Evolutionary conservation across 2,797 vertebrate species (phyloP), one percentile per base, ranked within the genome.

Genomic region (Semaprochilodus insignis): DNA sequence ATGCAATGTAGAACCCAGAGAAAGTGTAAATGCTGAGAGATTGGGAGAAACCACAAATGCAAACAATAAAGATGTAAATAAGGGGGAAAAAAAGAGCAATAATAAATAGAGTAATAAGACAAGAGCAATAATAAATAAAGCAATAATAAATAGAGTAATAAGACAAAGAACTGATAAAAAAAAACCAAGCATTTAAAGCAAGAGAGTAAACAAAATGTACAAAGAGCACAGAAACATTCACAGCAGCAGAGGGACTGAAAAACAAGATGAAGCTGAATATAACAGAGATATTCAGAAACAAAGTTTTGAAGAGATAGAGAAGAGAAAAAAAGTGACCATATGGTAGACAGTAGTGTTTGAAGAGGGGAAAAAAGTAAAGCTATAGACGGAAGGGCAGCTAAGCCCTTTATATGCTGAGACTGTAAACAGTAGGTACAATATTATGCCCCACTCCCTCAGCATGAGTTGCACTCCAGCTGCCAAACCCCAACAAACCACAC

Each of bases 341-440:
- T n/a, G 19, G 48, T 17, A 21, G 14, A 23, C 25, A 74, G 69
- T 60, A 14, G 3, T 16, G 40, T 63, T 59, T 40, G 10, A 48
- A 11, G 34, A 77, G 62, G 62, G 31, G 31, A 31, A 21, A 55
- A 48, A 71, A 25, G 15, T 3, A 72, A 40, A 83, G 36, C 13
- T 51, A 76, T 51, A 73, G 27, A 73, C 16, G 27, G 23, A 81
- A 83, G 86, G 87, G 87, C 85, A 84, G 74, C 78, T 86, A 88
- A 89, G 90, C 88, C 90, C 90, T 91, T 93, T 90, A 48, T 31
- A 78, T 44, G 63, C 17, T 73, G 84, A 75, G 80, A 66, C 88
- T 91, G 92, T 81, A 89, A 91, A 92, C 94, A 93, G 93, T 91
- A 93, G 93, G 87, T 91, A 89, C 85, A 78, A 84, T 85, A 86